Conservation (phyloP, 1,140 invertebrate species). For the Mercenaria mercenaria region DNA sequence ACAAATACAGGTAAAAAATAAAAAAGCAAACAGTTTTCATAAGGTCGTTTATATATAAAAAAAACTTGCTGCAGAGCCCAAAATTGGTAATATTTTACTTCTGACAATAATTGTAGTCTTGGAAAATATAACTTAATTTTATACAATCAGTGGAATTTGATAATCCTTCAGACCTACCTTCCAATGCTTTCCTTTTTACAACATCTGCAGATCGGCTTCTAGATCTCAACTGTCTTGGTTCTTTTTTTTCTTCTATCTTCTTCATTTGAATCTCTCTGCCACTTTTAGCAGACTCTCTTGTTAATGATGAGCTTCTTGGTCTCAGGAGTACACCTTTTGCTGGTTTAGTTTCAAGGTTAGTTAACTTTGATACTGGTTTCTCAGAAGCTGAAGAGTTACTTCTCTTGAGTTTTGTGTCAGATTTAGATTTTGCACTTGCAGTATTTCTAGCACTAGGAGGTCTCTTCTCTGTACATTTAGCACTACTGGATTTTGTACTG, state of each 20-base stretch:
- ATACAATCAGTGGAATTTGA: no score
- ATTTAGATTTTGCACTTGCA: neutral
- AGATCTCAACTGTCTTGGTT: neutral
- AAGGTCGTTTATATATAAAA: no score
- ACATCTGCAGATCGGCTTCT: conserved; percentile 57
- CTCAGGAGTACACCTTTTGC: conserved; percentile 59
- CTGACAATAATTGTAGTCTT: no score
- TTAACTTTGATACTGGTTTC: conserved; percentile 19
- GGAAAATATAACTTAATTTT: no score
- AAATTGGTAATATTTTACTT: no score
- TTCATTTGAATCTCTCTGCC: neutral
- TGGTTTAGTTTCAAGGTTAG: conserved; percentile 45
- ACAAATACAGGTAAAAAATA: no score
- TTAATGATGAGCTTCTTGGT: conserved; percentile 56
- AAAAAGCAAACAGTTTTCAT: no score
- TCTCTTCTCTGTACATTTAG: conserved; percentile 59
- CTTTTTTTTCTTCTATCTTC: conserved; percentile 48
- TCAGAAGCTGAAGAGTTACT: conserved; percentile 50
- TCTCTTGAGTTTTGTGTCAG: conserved; percentile 31
- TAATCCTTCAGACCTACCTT: no score
- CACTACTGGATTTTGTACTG: conserved; percentile 57
- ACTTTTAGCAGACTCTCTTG: conserved; percentile 4
- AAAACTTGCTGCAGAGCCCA: no score
- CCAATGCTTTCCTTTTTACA: conserved; percentile 69
- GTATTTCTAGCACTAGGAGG: conserved; percentile 52